Base-by-base conservation (phyloP, 64 coral and sea anemone genomes). In the Pachyseris speciosa region DNA sequence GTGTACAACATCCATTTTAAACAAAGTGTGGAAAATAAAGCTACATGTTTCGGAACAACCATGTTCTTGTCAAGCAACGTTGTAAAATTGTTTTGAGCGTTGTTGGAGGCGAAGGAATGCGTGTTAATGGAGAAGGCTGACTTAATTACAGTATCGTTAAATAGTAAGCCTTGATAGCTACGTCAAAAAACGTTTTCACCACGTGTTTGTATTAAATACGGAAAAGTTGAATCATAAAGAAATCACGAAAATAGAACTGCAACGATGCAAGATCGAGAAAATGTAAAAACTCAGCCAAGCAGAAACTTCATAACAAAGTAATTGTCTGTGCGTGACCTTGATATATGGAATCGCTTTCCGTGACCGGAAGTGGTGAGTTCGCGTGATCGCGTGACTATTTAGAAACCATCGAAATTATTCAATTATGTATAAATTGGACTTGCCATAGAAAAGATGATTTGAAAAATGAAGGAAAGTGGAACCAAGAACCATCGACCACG, bases 271-370 rank as follows among this genome's bases (percentile, higher is more conserved):
- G 4, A 6, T 4, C 43, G 4, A 11, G 4, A 11, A 61, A 25
- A 17, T 6, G 5, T 8, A 25, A 25, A 25, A 61, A 61, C n/a
- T 25, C 22, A 61, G 58, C 10, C 58, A 25, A 24, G n/a, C n/a
- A n/a, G n/a, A n/a, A n/a, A n/a, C n/a, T n/a, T n/a, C n/a, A n/a
- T n/a, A n/a, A n/a, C n/a, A n/a, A n/a, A n/a, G n/a, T n/a, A n/a
- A n/a, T n/a, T n/a, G n/a, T n/a, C n/a, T n/a, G n/a, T n/a, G 58
- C 22, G 58, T 61, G 58, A 61, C 58, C 58, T 61, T 61, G 58
- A 24, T 25, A 61, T 9, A 24, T n/a, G 10, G 27, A 29, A 16
- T 17, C 22, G 12, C 5, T 5, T 20, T 61, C 22, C 58, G 22
- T 61, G 58, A 61, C 58, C 58, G 58, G 58, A 61, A 61, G 58